Evolutionary conservation across 92 coral and sea anemone species (phyloP).

Genomic region (Actinostola sp.): DNA sequence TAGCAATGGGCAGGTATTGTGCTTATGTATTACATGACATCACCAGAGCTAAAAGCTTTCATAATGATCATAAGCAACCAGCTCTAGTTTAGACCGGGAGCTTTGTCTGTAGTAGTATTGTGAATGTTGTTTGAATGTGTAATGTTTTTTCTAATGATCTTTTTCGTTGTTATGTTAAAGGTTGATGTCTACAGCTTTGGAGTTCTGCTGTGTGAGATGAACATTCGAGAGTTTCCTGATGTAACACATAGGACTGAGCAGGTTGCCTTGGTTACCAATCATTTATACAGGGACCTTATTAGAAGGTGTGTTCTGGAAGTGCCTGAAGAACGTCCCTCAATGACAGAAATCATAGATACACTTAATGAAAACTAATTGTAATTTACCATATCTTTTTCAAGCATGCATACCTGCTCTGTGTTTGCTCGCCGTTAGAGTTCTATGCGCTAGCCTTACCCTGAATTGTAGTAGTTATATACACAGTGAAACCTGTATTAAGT

Average conservation of each 20-base stretch:
- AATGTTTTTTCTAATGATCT: not conserved
- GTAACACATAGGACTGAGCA: not conserved
- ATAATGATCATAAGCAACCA: too few relatives aligned
- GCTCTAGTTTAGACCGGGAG: too few relatives aligned
- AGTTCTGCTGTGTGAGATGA: constrained; percentile 77
- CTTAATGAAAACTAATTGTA: too few relatives aligned
- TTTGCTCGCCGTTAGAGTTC: too few relatives aligned
- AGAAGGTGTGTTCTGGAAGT: constrained; percentile 47
- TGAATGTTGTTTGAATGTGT: not conserved
- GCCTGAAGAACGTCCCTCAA: constrained; percentile 55
- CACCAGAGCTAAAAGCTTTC: too few relatives aligned
- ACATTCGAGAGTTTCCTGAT: constrained; percentile 68
- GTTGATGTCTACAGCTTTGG: constrained; percentile 82
- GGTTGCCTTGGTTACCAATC: constrained; percentile 8
- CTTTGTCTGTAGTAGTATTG: not conserved
- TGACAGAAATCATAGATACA: constrained; percentile 47
- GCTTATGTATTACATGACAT: too few relatives aligned
- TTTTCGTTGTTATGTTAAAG: constrained; percentile 19
- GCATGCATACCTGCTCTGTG: too few relatives aligned
- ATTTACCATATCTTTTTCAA: too few relatives aligned
- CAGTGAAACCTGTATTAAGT: too few relatives aligned
- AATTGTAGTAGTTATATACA: too few relatives aligned
- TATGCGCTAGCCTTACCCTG: too few relatives aligned
- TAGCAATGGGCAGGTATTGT: too few relatives aligned
- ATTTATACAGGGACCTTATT: not conserved